Evolutionary conservation across 1,140 invertebrate genomes (phyloP).

Genomic region (Dendroctonus ponderosae): DNA sequence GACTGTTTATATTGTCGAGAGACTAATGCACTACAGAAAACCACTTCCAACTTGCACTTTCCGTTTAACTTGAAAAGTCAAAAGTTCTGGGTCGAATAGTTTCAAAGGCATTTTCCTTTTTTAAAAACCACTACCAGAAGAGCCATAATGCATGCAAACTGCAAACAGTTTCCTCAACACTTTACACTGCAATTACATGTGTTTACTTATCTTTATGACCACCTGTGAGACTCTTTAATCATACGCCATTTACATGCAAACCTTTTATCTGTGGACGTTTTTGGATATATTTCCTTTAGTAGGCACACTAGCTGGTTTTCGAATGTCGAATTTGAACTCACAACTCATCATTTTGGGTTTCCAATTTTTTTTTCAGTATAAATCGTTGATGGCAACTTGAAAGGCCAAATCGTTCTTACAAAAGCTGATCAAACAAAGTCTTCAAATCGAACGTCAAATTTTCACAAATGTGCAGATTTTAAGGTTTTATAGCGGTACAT

Average conservation of each 20-base stretch:
- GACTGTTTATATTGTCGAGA: constrained; percentile 24
- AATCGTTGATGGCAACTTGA: too few relatives aligned
- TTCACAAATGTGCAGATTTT: too few relatives aligned
- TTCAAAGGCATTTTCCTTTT: constrained; percentile 24
- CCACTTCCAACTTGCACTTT: constrained; percentile 26
- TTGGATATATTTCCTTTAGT: neutral
- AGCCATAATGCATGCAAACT: constrained; percentile 27
- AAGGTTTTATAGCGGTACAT: too few relatives aligned
- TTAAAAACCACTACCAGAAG: constrained; percentile 22
- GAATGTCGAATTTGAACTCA: too few relatives aligned
- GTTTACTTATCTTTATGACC: constrained; percentile 30
- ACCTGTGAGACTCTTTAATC: constrained; percentile 29
- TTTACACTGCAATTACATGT: constrained; percentile 28
- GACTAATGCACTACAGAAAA: constrained; percentile 26
- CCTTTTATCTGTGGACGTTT: constrained; percentile 15
- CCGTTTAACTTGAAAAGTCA: constrained; percentile 25
- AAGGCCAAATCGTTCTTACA: too few relatives aligned
- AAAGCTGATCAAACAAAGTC: too few relatives aligned
- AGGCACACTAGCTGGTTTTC: too few relatives aligned
- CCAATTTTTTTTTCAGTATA: too few relatives aligned
- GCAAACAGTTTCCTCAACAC: constrained; percentile 30
- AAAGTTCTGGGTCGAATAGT: constrained; percentile 28
- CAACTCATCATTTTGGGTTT: too few relatives aligned
- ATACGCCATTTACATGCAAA: constrained; percentile 23
- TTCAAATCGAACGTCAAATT: too few relatives aligned